Evolutionary conservation across 2,888 invertebrate genomes (phyloP), one percentile per base, ranked within the genome.

Genomic region (Eristalis pertinax): DNA sequence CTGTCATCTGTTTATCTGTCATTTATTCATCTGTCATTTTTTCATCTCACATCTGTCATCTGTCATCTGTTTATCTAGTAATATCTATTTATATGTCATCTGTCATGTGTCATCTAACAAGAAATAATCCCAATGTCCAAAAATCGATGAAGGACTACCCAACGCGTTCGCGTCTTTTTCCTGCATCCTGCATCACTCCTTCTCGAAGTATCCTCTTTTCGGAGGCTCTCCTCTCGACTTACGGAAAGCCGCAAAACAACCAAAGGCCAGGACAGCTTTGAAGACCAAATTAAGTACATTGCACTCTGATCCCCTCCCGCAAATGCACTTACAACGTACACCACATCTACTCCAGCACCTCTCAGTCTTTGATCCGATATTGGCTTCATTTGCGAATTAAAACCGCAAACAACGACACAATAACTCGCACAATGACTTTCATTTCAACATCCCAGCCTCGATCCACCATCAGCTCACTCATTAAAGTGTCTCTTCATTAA

Each of bases 401-500:
- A 50, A 50, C 50, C 50, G 19, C 50, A 50, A 50, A 50, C 50
- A 50, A 50, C 19, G 19, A 50, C 8, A 50, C 50, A 50, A 50
- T 50, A 19, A 19, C 50, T 50, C 19, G 19, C 50, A 50, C 50
- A 50, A 50, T 50, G 50, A 50, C 50, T 50, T 50, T 8, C 50
- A 50, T 50, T 50, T 50, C 50, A 50, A 19, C 50, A 50, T 8
- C 50, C 50, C 19, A 50, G 19, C 50, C 7, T 1, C 2, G 7
- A 0, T 32, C 13, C 60, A 7, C 24, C 11, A 60, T 15, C 26
- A 11, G 2, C 15, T 26, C 50, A 35, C 58, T 84, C 75, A 85
- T 73, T 81, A 81, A 85, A 73, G 56, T 76, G 67, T 65, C 73
- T 77, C 81, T 81, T 72, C 62, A 86, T 82, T 86, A 77, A 86